phyloP scores from a whole-genome alignment of 2,113 vertebrate genomes.

The Leucoraja erinaceus region DNA sequence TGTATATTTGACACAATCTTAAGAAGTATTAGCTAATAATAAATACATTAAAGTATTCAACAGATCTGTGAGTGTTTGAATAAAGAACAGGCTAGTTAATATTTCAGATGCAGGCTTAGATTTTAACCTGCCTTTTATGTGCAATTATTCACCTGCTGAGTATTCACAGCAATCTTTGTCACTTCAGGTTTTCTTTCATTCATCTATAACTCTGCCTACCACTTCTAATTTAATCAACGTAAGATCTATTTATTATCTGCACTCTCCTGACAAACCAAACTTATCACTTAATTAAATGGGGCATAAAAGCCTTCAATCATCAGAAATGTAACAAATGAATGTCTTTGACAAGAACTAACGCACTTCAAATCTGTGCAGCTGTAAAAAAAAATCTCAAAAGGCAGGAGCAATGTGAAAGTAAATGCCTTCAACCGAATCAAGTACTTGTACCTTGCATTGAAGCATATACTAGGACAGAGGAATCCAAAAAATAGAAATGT shows the following conservation, averaged over 20 bases:
- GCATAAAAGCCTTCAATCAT: neutral
- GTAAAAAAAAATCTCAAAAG: neutral
- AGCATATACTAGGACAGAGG: neutral
- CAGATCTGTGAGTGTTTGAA: neutral
- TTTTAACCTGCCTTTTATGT: neutral
- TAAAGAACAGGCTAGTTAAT: neutral
- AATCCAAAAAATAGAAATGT: neutral
- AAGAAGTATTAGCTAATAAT: neutral
- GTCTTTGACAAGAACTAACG: neutral
- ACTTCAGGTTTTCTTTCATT: neutral
- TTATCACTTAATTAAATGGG: constrained; percentile 21
- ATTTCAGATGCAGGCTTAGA: neutral
- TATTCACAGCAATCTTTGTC: neutral
- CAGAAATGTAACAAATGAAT: neutral
- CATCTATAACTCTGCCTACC: neutral
- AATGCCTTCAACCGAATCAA: neutral
- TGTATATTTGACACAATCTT: neutral
- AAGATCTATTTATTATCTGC: neutral
- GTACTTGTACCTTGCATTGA: neutral
- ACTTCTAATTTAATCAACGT: neutral
- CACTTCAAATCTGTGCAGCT: neutral
- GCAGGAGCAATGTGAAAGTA: neutral
- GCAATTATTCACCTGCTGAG: neutral
- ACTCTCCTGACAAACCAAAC: constrained; percentile 24
- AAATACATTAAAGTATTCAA: neutral